Evolutionary conservation across 1,140 invertebrate species (phyloP), one percentile per base, ranked within the genome.

Genomic region (Berghia stephanieae): DNA sequence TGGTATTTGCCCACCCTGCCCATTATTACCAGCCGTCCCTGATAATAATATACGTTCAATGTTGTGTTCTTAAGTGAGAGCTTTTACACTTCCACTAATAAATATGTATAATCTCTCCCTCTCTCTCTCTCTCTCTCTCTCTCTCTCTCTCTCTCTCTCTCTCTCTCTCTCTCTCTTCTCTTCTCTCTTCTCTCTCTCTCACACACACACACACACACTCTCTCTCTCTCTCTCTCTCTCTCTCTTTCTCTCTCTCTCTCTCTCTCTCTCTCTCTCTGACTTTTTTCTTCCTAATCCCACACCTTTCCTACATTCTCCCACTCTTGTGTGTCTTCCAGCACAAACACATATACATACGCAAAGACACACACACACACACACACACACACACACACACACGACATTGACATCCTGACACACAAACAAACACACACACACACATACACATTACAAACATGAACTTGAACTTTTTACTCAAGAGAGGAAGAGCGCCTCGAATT

Each of bases 141-240:
- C 8, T 34, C 63, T 38, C 66, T 18, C 36, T 10, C 36, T 40
- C 36, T 21, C 66, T 40, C 52, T 57, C 52, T 74, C 72, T 57
- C 52, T 74, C 46, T 74, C 46, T 74, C 52, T 57, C 52, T n/a
- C 72, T 60, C 46, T 60, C 72, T 74, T 52, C 60, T 52, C 40
- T 21, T 27, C 31, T 24, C 21, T 34, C 21, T 49, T n/a, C 31
- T 8, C 6, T 52, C 52, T 57, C 66, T 40, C 66, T 40, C 36
- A 24, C 36, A 10, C 66, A 10, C 66, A n/a, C 66, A n/a, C 66
- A n/a, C 66, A 21, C 66, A 13, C 66, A n/a, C 66, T 40, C 34
- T 40, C 66, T 40, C 66, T 40, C 34, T 36, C 5, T 38, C 10
- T 38, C 66, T 68, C 66, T 68, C 36, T 38, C 36, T 38, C 36